phyloP scores from a whole-genome alignment of 2,113 vertebrate species.

The Nothocercus julius region DNA sequence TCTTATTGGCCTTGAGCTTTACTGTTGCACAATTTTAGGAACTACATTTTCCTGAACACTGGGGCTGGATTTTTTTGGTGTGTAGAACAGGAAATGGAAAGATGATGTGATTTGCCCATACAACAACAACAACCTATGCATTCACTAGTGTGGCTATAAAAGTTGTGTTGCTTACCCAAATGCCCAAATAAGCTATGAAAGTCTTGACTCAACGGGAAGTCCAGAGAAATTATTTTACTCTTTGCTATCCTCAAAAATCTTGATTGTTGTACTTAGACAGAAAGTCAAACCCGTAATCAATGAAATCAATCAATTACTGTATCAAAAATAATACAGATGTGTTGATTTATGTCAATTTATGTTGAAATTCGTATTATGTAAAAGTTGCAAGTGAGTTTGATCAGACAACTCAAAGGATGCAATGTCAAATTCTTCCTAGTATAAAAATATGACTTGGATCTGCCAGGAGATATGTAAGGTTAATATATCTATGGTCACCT shows the following conservation, averaged over 20 bases:
- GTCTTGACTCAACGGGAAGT: background rate
- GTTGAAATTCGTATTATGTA: rapidly evolving
- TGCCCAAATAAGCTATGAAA: background rate
- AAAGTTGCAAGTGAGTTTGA: background rate
- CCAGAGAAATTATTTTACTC: background rate
- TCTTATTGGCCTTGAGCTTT: background rate
- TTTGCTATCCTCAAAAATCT: background rate
- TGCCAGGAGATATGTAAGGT: background rate
- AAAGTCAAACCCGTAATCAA: background rate
- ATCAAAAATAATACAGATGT: background rate
- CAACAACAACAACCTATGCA: background rate
- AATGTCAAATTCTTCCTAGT: background rate
- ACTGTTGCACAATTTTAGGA: background rate
- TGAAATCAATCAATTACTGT: background rate
- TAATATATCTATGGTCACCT: background rate
- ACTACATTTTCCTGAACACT: background rate
- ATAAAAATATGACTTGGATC: background rate
- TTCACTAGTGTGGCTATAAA: background rate
- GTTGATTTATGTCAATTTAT: background rate
- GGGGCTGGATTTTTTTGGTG: background rate
- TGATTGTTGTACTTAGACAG: background rate
- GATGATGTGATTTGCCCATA: background rate
- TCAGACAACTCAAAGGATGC: background rate
- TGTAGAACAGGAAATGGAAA: background rate
- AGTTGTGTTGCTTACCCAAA: background rate